A percentile compares a stretch with the other conserved stretches of the same genome.
Conservation (phyloP, 2,888 invertebrate genomes). For the Gari tellinella region DNA sequence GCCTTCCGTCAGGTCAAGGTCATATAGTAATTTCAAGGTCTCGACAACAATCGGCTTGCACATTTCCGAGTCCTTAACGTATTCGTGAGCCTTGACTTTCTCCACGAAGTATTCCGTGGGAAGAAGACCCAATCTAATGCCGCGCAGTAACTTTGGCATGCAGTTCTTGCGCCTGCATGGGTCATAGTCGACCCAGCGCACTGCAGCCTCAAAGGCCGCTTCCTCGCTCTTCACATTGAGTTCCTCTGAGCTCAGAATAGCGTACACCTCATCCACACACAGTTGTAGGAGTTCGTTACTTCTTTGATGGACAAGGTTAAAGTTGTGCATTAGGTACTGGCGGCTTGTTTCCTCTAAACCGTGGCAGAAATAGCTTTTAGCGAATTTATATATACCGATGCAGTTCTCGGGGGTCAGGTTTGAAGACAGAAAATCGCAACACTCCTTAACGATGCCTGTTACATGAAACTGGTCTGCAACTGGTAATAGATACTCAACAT, state of each 20-base stretch:
- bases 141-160: conserved; percentile 87
- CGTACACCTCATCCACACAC: conserved; percentile 83
- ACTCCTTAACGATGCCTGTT: conserved; percentile 91
- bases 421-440: conserved; percentile 90
- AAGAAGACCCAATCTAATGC: conserved; percentile 86
- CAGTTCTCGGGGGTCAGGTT: conserved; percentile 91
- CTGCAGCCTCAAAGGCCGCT: conserved; percentile 85
- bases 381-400: conserved; percentile 93
- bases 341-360: conserved; percentile 89
- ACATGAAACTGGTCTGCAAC: conserved; percentile 95
- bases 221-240: conserved; percentile 83
- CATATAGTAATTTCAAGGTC: conserved; percentile 95
- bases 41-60: conserved; percentile 95
- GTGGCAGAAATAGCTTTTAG: conserved; percentile 90
- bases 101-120: conserved; percentile 96
- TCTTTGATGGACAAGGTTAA: conserved; percentile 70
- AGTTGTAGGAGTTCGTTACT: conserved; percentile 85
- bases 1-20: conserved; percentile 93
- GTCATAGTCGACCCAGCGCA: conserved; percentile 93
- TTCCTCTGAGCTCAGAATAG: conserved; percentile 78
- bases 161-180: conserved; percentile 89
- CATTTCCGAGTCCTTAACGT: conserved; percentile 90
- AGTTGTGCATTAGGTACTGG: conserved; percentile 88
- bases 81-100: conserved; percentile 91
- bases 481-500: conserved; percentile 90